Evolutionary conservation across 2,888 invertebrate species (phyloP).

Genomic region (Epinotia demarniana): DNA sequence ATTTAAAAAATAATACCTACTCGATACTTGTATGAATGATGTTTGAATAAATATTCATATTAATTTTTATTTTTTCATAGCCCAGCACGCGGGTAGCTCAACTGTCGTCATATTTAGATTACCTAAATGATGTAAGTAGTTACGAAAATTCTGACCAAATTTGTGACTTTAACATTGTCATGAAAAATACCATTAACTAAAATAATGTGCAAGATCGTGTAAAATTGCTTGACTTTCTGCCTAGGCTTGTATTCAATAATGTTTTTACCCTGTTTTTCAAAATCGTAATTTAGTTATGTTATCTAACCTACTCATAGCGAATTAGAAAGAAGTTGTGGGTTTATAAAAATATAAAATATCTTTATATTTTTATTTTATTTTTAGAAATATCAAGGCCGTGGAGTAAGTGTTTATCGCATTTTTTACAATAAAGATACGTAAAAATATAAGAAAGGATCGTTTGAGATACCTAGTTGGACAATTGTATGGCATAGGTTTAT

Average conservation of each 20-base stretch:
- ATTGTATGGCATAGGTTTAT: not conserved
- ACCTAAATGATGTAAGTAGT: slow-evolving; percentile 25
- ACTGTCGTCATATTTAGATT: slow-evolving; percentile 16
- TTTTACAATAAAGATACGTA: not conserved
- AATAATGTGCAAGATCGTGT: not conserved
- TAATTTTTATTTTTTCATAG: not conserved
- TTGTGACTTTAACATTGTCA: too few relatives aligned
- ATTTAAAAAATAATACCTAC: too few relatives aligned
- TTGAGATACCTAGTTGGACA: too few relatives aligned
- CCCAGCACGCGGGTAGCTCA: not conserved
- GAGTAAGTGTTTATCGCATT: slow-evolving; percentile 47
- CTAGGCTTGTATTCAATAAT: too few relatives aligned
- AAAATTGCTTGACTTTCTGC: too few relatives aligned
- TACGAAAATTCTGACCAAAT: too few relatives aligned
- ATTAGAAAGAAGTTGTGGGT: too few relatives aligned
- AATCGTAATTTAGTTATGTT: too few relatives aligned
- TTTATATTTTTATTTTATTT: not conserved
- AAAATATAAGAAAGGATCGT: not conserved
- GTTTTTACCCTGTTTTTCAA: too few relatives aligned
- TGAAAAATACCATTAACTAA: too few relatives aligned
- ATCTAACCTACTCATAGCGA: too few relatives aligned
- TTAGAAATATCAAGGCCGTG: slow-evolving; percentile 50
- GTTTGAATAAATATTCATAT: not conserved
- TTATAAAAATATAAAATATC: too few relatives aligned
- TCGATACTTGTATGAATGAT: not conserved